Percentiles rank a stretch among this genome's conserved stretches.
Conservation (phyloP, 2,888 invertebrate species). For the Andrena dorsata region DNA sequence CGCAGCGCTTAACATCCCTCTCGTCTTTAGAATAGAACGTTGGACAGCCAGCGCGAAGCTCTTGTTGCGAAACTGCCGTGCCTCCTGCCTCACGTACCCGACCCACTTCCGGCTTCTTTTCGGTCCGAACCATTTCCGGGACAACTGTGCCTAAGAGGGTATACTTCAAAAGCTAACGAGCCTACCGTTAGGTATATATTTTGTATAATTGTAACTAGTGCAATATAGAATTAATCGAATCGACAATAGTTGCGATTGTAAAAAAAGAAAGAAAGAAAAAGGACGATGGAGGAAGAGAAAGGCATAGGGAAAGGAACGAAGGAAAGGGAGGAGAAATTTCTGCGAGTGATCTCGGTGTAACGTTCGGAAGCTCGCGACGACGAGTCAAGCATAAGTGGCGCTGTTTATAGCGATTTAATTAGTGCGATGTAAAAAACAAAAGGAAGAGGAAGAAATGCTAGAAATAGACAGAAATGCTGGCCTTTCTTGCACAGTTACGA, state of each 20-base stretch:
- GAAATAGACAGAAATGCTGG: constrained; percentile 20
- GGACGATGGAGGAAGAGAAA: background rate
- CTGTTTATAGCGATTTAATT: constrained; percentile 30
- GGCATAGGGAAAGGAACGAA: background rate
- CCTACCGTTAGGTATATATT: constrained; percentile 71
- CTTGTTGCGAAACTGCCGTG: constrained; percentile 68
- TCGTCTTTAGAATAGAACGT: constrained; percentile 61
- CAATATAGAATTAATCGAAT: constrained; percentile 64
- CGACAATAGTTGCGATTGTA: constrained; percentile 65
- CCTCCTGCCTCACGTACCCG: constrained; percentile 72
- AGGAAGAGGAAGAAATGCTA: background rate
- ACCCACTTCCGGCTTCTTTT: constrained; percentile 56
- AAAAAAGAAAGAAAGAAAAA: background rate
- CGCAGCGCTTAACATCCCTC: constrained; percentile 66
- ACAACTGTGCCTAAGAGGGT: constrained; percentile 64
- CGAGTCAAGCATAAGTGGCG: constrained; percentile 13
- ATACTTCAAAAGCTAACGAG: constrained; percentile 62
- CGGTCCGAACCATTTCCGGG: constrained; percentile 54
- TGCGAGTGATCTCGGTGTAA: constrained; percentile 6
- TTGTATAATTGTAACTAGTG: constrained; percentile 71
- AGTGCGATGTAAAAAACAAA: constrained; percentile 4
- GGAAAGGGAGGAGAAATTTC: background rate
- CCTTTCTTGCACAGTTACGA: constrained; percentile 34
- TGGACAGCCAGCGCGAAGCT: constrained; percentile 58
- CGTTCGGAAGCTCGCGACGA: constrained; percentile 11